Conservation (phyloP, 2,888 invertebrate genomes). For the Belgica antarctica region DNA sequence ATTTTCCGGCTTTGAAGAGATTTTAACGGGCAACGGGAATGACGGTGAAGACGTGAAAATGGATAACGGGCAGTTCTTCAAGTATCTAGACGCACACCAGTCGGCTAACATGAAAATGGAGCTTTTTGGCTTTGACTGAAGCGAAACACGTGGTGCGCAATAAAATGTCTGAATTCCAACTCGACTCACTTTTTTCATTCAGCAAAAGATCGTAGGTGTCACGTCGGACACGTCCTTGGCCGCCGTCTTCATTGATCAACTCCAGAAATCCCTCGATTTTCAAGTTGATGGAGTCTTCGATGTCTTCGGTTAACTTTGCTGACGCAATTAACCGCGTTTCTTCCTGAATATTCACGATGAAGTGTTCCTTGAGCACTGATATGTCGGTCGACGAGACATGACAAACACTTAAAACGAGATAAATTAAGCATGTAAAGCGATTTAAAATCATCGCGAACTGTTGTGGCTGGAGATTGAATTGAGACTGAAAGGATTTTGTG, state of each 20-base stretch:
- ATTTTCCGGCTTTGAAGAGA: slow-evolving; percentile 53
- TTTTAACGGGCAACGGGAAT: slow-evolving; percentile 49
- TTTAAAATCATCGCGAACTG: neutral
- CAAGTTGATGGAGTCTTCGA: slow-evolving; percentile 11
- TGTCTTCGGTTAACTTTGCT: neutral
- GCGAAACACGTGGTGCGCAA: neutral
- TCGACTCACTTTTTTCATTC: slow-evolving; percentile 42
- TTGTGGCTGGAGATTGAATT: no score
- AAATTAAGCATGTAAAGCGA: no score
- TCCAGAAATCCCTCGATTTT: slow-evolving; percentile 31
- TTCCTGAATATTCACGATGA: slow-evolving; percentile 32
- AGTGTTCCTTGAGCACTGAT: slow-evolving; percentile 1
- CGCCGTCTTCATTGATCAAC: neutral
- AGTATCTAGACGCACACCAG: slow-evolving; percentile 68
- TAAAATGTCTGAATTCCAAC: no score
- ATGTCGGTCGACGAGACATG: neutral
- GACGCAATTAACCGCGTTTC: slow-evolving; percentile 17
- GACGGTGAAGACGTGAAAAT: slow-evolving; percentile 63
- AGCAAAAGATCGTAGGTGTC: slow-evolving; percentile 34
- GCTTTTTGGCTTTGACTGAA: slow-evolving; percentile 67
- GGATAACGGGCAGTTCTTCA: slow-evolving; percentile 75
- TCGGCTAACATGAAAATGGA: slow-evolving; percentile 74
- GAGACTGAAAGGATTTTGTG: no score
- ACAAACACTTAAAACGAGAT: neutral
- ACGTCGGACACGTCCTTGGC: neutral